A percentile compares a stretch with the other conserved stretches of the same genome.
Conservation (phyloP, 2,888 invertebrate genomes). For the Hybos culiciformis region DNA sequence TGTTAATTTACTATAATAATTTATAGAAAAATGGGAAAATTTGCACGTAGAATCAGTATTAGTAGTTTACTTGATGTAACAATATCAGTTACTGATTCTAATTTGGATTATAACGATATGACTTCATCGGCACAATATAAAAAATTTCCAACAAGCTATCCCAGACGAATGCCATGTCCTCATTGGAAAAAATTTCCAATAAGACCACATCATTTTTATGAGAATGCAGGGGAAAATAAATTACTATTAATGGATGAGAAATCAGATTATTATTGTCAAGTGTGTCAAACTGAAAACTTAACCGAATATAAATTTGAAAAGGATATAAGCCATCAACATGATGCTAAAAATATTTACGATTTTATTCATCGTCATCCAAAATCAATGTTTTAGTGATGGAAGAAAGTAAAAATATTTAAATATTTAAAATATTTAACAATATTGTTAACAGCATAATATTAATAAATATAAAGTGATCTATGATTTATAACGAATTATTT, state of each 20-base stretch:
- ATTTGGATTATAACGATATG: too few species aligned
- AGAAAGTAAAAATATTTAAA: too few species aligned
- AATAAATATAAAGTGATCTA: too few species aligned
- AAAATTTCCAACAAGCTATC: constrained; percentile 8
- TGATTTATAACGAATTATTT: too few species aligned
- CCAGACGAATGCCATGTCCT: constrained; percentile 7
- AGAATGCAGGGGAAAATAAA: neutral
- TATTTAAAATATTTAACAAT: too few species aligned
- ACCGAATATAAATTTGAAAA: neutral
- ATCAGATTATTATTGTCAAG: neutral
- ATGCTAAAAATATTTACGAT: neutral
- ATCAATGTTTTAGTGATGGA: too few species aligned
- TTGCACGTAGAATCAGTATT: too few species aligned
- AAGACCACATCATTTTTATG: neutral
- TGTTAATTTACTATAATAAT: too few species aligned
- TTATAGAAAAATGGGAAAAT: too few species aligned
- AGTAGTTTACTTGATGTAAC: too few species aligned
- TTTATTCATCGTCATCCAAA: neutral
- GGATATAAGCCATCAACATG: neutral
- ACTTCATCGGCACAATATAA: neutral
- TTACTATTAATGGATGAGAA: neutral
- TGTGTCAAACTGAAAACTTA: neutral
- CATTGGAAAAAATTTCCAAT: constrained; percentile 10
- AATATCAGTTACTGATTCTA: too few species aligned
- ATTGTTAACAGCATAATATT: too few species aligned